Conservation (phyloP, 2,113 vertebrate genomes). For the Grus americana region DNA sequence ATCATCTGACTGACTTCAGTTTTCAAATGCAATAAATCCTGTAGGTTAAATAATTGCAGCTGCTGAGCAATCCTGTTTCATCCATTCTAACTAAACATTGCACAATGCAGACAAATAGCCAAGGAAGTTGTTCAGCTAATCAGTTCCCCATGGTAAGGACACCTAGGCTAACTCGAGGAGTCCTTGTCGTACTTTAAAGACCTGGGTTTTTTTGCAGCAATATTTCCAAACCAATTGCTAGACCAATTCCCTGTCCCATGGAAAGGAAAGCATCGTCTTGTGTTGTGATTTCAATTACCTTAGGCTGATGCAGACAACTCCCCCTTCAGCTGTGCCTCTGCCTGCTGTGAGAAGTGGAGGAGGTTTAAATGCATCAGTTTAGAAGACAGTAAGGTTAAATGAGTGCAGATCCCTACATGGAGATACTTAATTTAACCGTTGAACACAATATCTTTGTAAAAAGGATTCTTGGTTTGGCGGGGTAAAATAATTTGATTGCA, state of each 20-base stretch:
- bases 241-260: not conserved
- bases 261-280: not conserved
- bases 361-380: not conserved
- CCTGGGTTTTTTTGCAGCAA: not conserved
- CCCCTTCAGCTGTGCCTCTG: not conserved
- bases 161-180: not conserved
- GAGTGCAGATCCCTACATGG: not conserved
- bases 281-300: not conserved
- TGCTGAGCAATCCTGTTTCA: not conserved
- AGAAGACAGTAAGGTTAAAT: not conserved
- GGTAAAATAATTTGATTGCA: not conserved
- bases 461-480: not conserved
- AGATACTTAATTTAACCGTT: not conserved
- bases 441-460: not conserved
- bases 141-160: not conserved
- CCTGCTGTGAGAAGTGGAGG: not conserved
- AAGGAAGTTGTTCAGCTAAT: not conserved
- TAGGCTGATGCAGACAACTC: rapidly evolving
- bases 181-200: not conserved
- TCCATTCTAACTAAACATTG: not conserved
- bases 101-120: not conserved
- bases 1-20: not conserved
- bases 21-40: not conserved
- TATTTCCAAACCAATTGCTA: not conserved
- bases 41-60: not conserved